Conservation (phyloP, 1,140 invertebrate genomes). For the Brachionus plicatilis region DNA sequence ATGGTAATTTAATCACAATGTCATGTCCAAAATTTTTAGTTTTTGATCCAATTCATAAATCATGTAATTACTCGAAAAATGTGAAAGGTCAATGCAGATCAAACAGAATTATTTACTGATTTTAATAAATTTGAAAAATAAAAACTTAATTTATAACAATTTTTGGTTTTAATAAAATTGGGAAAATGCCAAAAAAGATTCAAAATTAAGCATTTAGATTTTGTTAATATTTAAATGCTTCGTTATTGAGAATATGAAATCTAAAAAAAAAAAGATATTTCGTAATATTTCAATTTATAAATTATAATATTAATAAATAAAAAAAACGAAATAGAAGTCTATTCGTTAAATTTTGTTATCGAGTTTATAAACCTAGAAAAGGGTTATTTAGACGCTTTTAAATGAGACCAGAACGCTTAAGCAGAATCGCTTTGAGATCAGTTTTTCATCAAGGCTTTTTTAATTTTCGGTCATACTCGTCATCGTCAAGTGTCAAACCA, state of each 20-base stretch:
- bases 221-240: neutral
- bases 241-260: neutral
- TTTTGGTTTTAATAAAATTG: no score
- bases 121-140: neutral
- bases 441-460: neutral
- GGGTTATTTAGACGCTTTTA: neutral
- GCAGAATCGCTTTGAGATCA: neutral
- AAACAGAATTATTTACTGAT: neutral
- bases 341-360: neutral
- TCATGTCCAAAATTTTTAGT: neutral
- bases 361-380: neutral
- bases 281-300: neutral
- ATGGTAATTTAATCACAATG: neutral
- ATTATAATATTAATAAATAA: neutral
- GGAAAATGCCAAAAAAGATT: no score
- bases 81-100: neutral
- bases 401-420: conserved; percentile 2
- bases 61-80: neutral
- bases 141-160: neutral
- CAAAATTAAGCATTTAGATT: neutral
- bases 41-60: neutral
- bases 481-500: neutral
- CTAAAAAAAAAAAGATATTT: neutral
- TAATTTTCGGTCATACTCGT: neutral
- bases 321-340: neutral